These are phyloP conservation scores for Glareola pratincola DNA, from an alignment of 2,113 vertebrate species.

Conservation along the genomic window DNA sequence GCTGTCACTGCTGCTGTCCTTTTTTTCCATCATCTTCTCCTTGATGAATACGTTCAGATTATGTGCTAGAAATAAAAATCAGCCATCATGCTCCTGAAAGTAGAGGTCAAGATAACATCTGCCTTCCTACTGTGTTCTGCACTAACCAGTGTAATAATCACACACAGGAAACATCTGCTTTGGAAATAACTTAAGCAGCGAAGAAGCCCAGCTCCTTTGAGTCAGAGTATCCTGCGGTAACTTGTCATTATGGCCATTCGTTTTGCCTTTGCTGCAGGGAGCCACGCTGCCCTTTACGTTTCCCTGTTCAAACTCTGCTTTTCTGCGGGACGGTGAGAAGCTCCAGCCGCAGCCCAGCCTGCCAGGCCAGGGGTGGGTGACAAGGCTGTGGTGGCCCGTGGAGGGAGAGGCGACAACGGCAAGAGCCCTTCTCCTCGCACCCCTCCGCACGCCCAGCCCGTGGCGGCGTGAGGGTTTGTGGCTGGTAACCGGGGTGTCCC, in stretches of 20 bases:
- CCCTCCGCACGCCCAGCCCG: too few species aligned
- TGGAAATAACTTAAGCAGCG: neutral
- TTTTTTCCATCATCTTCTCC: neutral
- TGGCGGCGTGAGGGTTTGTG: neutral
- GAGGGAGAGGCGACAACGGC: neutral
- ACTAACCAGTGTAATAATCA: neutral
- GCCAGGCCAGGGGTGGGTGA: accelerated
- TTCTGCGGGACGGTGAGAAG: neutral
- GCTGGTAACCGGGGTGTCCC: neutral
- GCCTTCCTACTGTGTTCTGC: neutral
- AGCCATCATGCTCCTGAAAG: neutral
- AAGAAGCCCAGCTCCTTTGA: neutral
- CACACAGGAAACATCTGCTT: neutral
- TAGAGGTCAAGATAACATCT: conserved; percentile 39
- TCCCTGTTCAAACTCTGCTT: neutral
- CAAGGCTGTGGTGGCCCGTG: neutral
- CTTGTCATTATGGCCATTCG: neutral
- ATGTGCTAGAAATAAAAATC: conserved; percentile 30
- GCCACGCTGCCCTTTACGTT: neutral
- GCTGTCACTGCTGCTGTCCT: neutral
- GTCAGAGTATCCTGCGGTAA: neutral
- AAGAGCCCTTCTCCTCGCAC: too few species aligned
- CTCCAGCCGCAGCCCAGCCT: neutral
- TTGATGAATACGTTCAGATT: neutral
- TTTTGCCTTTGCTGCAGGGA: neutral